Evolutionary conservation across 2,888 invertebrate species (phyloP), one percentile per base, ranked within the genome.

Genomic region (Bombylius discolor): DNA sequence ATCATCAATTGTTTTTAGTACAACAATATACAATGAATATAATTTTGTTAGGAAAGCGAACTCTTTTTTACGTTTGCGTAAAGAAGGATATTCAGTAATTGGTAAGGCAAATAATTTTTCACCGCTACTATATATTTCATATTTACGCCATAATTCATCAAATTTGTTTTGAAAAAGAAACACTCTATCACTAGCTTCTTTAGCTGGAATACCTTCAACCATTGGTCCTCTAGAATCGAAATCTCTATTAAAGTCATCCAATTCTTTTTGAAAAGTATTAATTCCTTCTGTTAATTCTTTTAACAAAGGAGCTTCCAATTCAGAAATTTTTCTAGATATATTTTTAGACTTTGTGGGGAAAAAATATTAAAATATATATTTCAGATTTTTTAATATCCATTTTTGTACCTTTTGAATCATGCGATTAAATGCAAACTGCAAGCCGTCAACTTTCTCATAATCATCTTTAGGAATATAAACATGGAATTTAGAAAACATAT

Each of bases 81-180:
- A 70, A 57, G 84, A 78, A 0, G 92, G 92, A 73, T 92, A 93
- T 57, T 90, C 88, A 23, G 88, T 85, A 7, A 87, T 81, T 62
- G 85, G 84, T 67, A 93, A 78, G 1, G 92, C 92, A 68, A 93
- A 94, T 51, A 94, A 72, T 62, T 81, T 83, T 74, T 93, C 92
- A 39, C 91, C 92, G 63, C 81, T 89, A 47, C 84, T 82, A 70
- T 87, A 91, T 76, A 89, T 89, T 71, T 87, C 85, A 65, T 82
- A 89, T 66, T 85, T 81, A 52, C 85, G 78, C 84, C 85, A 89
- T 12, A 94, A 73, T 51, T 89, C 88, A 67, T 93, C 91, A 66
- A 92, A 90, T 60, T 84, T 80, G 62, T 82, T 81, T 76, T 89
- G 87, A 67, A 87, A 89, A 61, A 85, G 71, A 54, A 87, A 77